phyloP scores from a whole-genome alignment of 2,113 vertebrate genomes.

The Zosterops pallidus region DNA sequence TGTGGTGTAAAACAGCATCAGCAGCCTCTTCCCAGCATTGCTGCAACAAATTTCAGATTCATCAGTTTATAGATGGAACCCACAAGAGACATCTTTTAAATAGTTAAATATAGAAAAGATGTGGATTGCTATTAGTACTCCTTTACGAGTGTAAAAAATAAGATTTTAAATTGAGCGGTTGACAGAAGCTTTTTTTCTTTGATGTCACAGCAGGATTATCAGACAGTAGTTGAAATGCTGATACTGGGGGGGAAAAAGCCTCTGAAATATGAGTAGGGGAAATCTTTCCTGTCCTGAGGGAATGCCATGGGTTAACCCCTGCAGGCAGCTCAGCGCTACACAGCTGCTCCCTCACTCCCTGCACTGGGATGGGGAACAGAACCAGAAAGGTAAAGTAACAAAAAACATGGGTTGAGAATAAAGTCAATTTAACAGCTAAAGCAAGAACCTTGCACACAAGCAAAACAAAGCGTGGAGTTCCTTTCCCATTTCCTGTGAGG shows the following conservation, averaged over 20 bases:
- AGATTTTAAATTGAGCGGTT: background rate
- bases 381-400: background rate
- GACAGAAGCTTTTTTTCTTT: background rate
- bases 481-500: background rate
- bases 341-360: background rate
- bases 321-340: background rate
- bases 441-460: fast-evolving
- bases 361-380: background rate
- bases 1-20: no score
- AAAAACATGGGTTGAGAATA: background rate
- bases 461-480: background rate
- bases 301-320: background rate
- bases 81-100: background rate
- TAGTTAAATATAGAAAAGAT: background rate
- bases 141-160: background rate
- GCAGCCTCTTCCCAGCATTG: background rate
- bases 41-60: background rate
- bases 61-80: background rate
- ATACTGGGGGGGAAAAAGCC: background rate
- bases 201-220: background rate
- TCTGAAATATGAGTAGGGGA: background rate
- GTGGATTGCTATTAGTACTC: background rate
- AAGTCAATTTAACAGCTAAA: background rate
- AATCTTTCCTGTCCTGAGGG: background rate
- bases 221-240: background rate